These are phyloP conservation scores for Clarias platycephalus DNA, from an alignment of 2,797 vertebrate genomes.

Conservation along the genomic window DNA sequence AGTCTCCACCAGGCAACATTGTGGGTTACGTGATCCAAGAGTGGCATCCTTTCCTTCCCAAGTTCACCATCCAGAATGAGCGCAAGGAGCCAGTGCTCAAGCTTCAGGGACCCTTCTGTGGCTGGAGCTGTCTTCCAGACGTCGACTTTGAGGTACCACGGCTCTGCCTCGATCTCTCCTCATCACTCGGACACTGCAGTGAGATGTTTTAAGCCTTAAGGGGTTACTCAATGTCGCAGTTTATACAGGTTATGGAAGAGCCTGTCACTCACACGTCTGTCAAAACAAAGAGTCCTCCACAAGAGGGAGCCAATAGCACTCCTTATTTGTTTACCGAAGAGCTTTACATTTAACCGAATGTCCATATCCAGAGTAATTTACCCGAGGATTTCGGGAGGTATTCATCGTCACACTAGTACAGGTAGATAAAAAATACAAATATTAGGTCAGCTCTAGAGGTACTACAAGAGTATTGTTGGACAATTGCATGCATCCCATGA, in stretches of 20 bases:
- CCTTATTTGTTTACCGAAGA: background rate
- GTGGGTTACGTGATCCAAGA: constrained; percentile 85
- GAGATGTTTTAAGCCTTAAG: background rate
- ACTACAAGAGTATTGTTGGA: too few species aligned
- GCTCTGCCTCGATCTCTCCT: background rate
- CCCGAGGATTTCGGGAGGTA: background rate
- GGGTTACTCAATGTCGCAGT: background rate
- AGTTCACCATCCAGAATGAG: constrained; percentile 85
- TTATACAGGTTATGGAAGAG: background rate
- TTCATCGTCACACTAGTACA: background rate
- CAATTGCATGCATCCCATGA: too few species aligned
- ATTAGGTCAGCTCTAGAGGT: too few species aligned
- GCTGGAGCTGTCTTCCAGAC: constrained; percentile 87
- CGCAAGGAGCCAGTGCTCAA: constrained; percentile 76
- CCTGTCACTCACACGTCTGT: background rate
- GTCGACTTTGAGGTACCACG: constrained; percentile 87
- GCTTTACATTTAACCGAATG: background rate
- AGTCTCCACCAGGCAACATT: constrained; percentile 84
- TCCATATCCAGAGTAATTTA: background rate
- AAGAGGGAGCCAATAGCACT: background rate
- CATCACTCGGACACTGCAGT: constrained; percentile 22
- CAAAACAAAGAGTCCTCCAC: background rate
- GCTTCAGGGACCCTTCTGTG: constrained; percentile 83
- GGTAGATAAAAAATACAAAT: too few species aligned
- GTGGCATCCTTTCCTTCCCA: constrained; percentile 86